phyloP scores from a whole-genome alignment of 2,888 invertebrate species.

The Cantharis nigra region DNA sequence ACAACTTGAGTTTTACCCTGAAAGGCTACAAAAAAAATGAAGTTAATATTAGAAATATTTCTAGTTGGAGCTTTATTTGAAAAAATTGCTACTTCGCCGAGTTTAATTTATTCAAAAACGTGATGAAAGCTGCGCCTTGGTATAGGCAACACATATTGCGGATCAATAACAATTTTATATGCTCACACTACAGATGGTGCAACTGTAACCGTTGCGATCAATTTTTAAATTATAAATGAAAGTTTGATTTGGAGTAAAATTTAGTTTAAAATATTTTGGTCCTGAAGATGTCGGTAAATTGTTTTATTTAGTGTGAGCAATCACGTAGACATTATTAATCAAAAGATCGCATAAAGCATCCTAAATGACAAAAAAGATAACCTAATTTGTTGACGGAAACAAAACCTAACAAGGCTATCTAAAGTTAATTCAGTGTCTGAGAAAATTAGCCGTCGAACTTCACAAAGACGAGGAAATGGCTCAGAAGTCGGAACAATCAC shows the following conservation, averaged over 20 bases:
- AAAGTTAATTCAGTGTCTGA: constrained; percentile 39
- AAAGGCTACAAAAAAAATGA: too few relatives aligned
- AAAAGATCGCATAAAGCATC: neutral
- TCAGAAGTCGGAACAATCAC: constrained; percentile 40
- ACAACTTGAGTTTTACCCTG: too few relatives aligned
- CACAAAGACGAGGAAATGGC: constrained; percentile 40
- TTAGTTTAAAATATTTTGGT: neutral
- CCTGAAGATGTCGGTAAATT: neutral
- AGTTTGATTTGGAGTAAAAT: neutral
- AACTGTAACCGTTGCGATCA: neutral
- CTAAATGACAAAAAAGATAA: constrained; percentile 31
- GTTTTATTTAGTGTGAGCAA: neutral
- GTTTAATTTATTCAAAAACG: neutral
- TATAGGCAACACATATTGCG: constrained; percentile 5
- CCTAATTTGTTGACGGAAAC: constrained; percentile 41
- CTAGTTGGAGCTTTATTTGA: neutral
- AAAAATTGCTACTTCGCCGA: neutral
- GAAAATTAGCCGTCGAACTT: constrained; percentile 42
- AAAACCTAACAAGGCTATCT: constrained; percentile 39
- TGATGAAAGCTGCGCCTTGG: neutral
- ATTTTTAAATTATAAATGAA: neutral
- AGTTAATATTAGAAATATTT: too few relatives aligned
- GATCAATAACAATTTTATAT: neutral
- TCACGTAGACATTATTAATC: neutral
- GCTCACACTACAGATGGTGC: neutral